A percentile compares a stretch with the other conserved stretches of the same genome.
Conservation (phyloP, 2,888 invertebrate species). For the Polydrusus pterygomalis region DNA sequence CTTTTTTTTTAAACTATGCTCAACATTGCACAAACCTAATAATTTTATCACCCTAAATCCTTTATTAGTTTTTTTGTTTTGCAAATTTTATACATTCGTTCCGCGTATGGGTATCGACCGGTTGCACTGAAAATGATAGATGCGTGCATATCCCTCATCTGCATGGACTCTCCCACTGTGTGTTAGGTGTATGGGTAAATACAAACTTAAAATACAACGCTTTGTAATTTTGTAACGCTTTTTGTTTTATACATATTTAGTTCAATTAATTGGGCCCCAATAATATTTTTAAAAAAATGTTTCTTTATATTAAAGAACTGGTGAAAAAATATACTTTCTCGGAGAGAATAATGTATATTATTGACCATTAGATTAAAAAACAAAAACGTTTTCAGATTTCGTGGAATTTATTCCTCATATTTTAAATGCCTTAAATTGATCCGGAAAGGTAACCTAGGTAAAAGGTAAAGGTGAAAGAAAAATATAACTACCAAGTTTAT, state of each 20-base stretch:
- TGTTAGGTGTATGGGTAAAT: conserved; percentile 38
- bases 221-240: conserved; percentile 19
- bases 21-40: not conserved
- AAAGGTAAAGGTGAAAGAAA: too few relatives aligned
- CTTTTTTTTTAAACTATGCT: too few relatives aligned
- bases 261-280: not conserved
- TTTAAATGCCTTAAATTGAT: too few relatives aligned
- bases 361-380: too few relatives aligned
- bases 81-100: conserved; percentile 48
- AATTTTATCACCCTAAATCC: not conserved
- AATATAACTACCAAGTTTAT: too few relatives aligned
- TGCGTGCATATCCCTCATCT: conserved; percentile 47
- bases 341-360: too few relatives aligned
- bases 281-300: not conserved
- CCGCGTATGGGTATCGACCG: conserved; percentile 46
- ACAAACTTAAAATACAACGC: conserved; percentile 28
- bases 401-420: too few relatives aligned
- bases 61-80: conserved; percentile 24
- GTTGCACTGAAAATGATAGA: conserved; percentile 50
- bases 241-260: not conserved
- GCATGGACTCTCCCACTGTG: conserved; percentile 43
- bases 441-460: too few relatives aligned
- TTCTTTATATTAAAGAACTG: too few relatives aligned
- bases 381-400: too few relatives aligned
- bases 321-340: too few relatives aligned